phyloP scores from a whole-genome alignment of 2,888 invertebrate genomes.

The Onchidella celtica region DNA sequence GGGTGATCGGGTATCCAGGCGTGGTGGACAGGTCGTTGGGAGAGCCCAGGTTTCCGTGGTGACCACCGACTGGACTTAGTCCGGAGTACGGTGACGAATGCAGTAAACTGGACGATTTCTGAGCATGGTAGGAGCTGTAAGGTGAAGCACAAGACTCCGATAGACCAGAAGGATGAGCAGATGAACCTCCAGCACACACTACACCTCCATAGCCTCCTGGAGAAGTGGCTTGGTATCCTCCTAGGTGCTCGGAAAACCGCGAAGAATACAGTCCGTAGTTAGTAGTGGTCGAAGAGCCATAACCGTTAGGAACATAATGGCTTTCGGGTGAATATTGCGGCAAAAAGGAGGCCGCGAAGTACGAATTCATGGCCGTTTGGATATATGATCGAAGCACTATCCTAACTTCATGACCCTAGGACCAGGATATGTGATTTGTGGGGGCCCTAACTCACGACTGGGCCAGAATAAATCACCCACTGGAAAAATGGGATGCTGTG shows the following conservation, averaged over 20 bases:
- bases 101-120: conserved; percentile 31
- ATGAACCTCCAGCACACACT: conserved; percentile 9
- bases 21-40: conserved; percentile 30
- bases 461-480: conserved; percentile 52
- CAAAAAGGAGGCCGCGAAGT: conserved; percentile 74
- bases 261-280: conserved; percentile 72
- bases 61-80: conserved; percentile 31
- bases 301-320: conserved; percentile 70
- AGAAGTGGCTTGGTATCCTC: conserved; percentile 48
- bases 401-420: conserved; percentile 72
- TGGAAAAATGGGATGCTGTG: conserved; percentile 27
- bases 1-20: conserved; percentile 41
- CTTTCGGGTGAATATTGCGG: conserved; percentile 75
- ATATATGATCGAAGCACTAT: conserved; percentile 69
- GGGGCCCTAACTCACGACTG: conserved; percentile 69
- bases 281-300: conserved; percentile 57
- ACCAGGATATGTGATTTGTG: conserved; percentile 75
- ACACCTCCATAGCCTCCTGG: conserved; percentile 28
- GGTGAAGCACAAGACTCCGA: conserved; percentile 40
- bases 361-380: conserved; percentile 75
- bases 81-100: conserved; percentile 42
- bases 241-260: conserved; percentile 71
- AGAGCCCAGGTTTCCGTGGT: conserved; percentile 30
- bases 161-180: conserved; percentile 27
- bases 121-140: conserved; percentile 40